Conservation (phyloP, 2,888 invertebrate genomes). For the Plagodis dolabraria region DNA sequence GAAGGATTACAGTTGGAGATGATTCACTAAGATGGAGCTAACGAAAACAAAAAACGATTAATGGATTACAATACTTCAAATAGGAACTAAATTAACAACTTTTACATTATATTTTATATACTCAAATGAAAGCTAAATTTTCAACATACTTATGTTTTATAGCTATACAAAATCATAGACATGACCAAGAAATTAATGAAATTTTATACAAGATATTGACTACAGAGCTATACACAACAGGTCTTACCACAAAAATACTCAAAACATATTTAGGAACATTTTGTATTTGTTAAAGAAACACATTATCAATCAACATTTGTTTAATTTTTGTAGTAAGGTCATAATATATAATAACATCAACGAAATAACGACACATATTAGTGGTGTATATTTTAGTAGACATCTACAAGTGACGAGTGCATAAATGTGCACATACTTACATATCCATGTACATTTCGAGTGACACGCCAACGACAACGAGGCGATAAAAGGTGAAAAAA, state of each 20-base stretch:
- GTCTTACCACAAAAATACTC: conserved; percentile 3
- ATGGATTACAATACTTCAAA: background rate
- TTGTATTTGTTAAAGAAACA: too few relatives aligned
- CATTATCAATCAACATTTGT: too few relatives aligned
- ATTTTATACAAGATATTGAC: background rate
- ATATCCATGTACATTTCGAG: conserved; percentile 23
- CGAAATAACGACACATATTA: conserved; percentile 62
- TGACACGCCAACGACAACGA: conserved; percentile 1
- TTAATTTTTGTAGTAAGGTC: conserved; percentile 30
- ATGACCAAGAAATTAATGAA: background rate
- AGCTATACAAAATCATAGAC: background rate
- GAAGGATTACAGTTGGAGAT: background rate
- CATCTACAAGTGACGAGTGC: conserved; percentile 69
- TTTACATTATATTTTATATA: background rate
- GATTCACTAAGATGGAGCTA: background rate
- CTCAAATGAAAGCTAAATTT: background rate
- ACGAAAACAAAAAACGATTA: background rate
- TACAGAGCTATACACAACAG: background rate
- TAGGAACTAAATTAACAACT: too few relatives aligned
- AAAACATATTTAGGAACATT: too few relatives aligned
- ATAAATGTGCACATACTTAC: conserved; percentile 51
- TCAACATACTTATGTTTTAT: background rate
- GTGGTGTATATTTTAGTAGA: conserved; percentile 69
- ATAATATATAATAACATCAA: conserved; percentile 25
- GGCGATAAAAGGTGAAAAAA: conserved; percentile 9